These are phyloP conservation scores for Chrysomela aeneicollis DNA, from an alignment of 2,888 invertebrate genomes.

Conservation along the genomic window DNA sequence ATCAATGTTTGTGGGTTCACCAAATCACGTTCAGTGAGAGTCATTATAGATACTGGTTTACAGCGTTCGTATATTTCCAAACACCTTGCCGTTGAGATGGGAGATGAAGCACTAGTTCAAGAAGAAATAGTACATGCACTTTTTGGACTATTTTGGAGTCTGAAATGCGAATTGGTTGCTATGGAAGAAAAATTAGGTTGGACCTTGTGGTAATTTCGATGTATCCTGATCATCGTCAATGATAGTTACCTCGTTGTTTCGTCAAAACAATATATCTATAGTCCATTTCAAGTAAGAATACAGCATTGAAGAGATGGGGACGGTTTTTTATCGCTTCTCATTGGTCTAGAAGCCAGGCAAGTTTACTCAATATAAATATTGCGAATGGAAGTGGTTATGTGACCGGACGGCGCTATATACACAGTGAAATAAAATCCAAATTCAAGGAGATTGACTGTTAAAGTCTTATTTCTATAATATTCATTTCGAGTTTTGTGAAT, in stretches of 20 bases:
- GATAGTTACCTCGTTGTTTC: slow-evolving; percentile 1
- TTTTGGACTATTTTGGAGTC: no score
- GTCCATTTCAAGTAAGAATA: no score
- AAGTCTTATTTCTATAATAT: no score
- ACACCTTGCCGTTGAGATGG: slow-evolving; percentile 1
- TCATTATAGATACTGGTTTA: slow-evolving; percentile 6
- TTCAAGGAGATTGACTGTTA: no score
- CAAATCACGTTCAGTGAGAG: background rate
- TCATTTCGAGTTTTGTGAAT: no score
- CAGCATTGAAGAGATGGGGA: no score
- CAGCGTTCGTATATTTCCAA: slow-evolving; percentile 9
- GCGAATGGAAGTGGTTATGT: no score
- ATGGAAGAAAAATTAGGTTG: slow-evolving; percentile 3
- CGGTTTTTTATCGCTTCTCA: no score
- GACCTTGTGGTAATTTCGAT: background rate
- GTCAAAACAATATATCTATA: slow-evolving; percentile 12
- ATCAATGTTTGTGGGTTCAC: background rate
- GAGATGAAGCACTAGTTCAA: background rate
- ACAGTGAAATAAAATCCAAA: no score
- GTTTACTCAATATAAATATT: no score
- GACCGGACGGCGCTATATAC: no score
- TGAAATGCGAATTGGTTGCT: slow-evolving; percentile 1
- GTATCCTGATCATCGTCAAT: background rate
- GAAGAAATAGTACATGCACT: slow-evolving; percentile 6
- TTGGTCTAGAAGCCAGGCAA: no score